Evolutionary conservation across 2,888 invertebrate species (phyloP), one percentile per base, ranked within the genome.

Genomic region (Nasonia oneida): DNA sequence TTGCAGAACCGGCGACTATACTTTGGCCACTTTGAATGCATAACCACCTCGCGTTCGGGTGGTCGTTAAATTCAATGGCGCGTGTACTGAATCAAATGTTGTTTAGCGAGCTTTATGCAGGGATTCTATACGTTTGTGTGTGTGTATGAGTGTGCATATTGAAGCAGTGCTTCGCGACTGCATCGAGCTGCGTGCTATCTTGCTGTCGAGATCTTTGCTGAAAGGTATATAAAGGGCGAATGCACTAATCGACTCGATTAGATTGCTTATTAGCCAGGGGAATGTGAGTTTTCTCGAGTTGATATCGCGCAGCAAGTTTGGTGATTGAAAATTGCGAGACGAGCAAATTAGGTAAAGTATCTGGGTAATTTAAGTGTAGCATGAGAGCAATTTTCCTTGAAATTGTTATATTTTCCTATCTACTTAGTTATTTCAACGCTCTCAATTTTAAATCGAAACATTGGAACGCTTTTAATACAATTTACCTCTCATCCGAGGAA

Each of bases 31-130:
- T 89, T 74, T 75, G 67, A 83, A 86, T 81, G 39, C 29, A 71
- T 70, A 85, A 84, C 84, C 89, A 88, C 89, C 89, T 15, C 71
- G 8, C 73, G 50, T 23, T 3, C 42, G 73, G 14, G 29, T 89
- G 87, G 89, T 89, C 90, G 89, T 90, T 91, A 90, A 90, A 90
- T 90, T 91, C 89, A 90, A 90, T 84, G 85, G 81, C 73, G 67
- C 80, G 83, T 74, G 84, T 75, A 78, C 74, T 84, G 82, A 84
- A 86, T 86, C 84, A 81, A 84, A 81, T 61, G 80, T 80, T 77
- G 80, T 77, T 86, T 57, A 57, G 53, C 73, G 73, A 78, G 81
- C 78, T 86, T 81, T 81, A 77, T 73, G 73, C 23, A 29, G 12
- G 42, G 14, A 15, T 12, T 29, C n/a, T 64, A 50, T 50, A 29